These are phyloP conservation scores for Agrotis segetum DNA, from an alignment of 2,888 invertebrate species.

Conservation along the genomic window DNA sequence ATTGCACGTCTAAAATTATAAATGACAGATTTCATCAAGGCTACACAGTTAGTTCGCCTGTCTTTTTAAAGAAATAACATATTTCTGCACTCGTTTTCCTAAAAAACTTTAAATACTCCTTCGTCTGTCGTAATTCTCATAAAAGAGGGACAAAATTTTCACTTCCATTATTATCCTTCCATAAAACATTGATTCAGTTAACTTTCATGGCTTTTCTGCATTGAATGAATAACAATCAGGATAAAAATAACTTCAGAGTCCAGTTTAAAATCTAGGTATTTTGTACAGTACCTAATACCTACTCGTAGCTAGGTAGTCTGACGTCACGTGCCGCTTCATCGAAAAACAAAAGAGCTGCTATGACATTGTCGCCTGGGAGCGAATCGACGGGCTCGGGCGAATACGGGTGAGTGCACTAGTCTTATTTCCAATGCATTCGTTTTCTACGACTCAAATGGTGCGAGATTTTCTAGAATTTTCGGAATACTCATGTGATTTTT, in stretches of 20 bases:
- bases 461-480: constrained; percentile 18
- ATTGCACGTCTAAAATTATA: too few species aligned
- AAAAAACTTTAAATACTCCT: too few species aligned
- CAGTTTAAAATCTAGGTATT: constrained; percentile 1
- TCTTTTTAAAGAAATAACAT: too few species aligned
- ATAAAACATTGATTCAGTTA: too few species aligned
- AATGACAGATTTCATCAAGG: too few species aligned
- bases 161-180: too few species aligned
- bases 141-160: too few species aligned
- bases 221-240: too few species aligned
- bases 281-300: constrained; percentile 10
- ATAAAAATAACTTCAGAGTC: not conserved
- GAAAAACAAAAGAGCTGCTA: constrained; percentile 45
- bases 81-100: too few species aligned
- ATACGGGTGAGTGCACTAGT: constrained; percentile 46
- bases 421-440: constrained; percentile 55
- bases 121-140: too few species aligned
- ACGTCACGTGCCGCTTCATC: constrained; percentile 16
- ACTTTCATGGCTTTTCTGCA: too few species aligned
- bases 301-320: constrained; percentile 15
- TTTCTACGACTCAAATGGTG: constrained; percentile 41
- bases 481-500: constrained; percentile 7
- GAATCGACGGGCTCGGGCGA: constrained; percentile 21
- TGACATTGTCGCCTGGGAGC: constrained; percentile 31
- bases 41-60: too few species aligned